Evolutionary conservation across 2,797 vertebrate genomes (phyloP), one percentile per base, ranked within the genome.

Genomic region (Falco novaeseelandiae): DNA sequence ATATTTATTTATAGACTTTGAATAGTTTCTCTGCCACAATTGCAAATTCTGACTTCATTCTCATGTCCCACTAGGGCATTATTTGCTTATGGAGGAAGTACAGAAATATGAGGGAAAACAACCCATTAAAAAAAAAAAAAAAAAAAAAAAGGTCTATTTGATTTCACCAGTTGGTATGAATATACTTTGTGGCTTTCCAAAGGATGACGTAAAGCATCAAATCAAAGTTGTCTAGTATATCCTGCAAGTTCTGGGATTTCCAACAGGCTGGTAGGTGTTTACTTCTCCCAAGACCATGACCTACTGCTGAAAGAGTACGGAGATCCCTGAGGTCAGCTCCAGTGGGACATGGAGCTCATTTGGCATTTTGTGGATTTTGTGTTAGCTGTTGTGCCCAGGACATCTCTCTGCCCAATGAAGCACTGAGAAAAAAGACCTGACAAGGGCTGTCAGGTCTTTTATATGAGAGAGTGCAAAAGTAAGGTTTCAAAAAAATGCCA

Each of bases 1-100:
- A 81, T 86, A 90, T 92, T 96, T 96, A 89, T 93, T 97, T 96
- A 89, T 89, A 92, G 87, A 67, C 32, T 83, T 92, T 78, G 90
- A 93, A 94, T 89, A 85, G 74, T 92, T 81, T 93, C 70, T 86
- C 63, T 78, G 32, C 82, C 85, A 72, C 38, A 52, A 61, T 54
- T 90, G 89, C 80, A 83, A 82, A 74, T 77, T 91, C 82, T 95
- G 78, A 78, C 52, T 87, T 91, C 78, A 79, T 67, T 94, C 81
- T 93, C 52, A 76, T 19, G 10, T 61, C 66, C 49, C 57, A 92
- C 66, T 61, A 62, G 83, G 82, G 91, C 34, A 30, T 55, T 87
- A 85, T 83, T 89, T 86, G 85, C 72, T 89, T 40, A 9, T 38
- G 61, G 48, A 77, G 55, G 49, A 87, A 74, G 61, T 42, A 74